A percentile compares a stretch with the other conserved stretches of the same genome.
Evolutionary conservation across 2,113 vertebrate species (phyloP).

Genomic region (Erinaceus europaeus): DNA sequence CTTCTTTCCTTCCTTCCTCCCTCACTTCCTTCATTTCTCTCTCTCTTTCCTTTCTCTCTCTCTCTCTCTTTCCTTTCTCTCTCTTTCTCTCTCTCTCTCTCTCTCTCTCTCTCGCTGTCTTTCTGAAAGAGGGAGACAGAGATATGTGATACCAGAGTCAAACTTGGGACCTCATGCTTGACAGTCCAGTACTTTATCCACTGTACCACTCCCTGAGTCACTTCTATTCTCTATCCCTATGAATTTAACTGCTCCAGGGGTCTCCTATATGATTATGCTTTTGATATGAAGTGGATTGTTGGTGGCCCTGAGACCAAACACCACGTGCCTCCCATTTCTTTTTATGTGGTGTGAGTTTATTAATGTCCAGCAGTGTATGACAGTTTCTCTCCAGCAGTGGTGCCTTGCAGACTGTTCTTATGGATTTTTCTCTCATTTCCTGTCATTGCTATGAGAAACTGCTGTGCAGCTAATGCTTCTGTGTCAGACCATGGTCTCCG

Average conservation of each 20-base stretch:
- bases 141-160: too few species aligned
- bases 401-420: background rate
- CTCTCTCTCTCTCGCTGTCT: too few species aligned
- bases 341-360: background rate
- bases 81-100: too few species aligned
- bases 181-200: too few species aligned
- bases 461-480: background rate
- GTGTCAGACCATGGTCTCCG: background rate
- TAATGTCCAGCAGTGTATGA: background rate
- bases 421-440: background rate
- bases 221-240: background rate
- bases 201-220: background rate
- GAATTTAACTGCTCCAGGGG: background rate
- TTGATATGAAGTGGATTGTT: background rate
- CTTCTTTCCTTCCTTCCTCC: too few species aligned
- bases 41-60: too few species aligned
- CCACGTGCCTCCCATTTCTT: background rate
- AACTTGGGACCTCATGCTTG: too few species aligned
- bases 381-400: background rate
- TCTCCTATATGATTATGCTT: background rate
- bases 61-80: too few species aligned
- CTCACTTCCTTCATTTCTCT: too few species aligned
- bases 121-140: too few species aligned
- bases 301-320: background rate
- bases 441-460: background rate